Evolutionary conservation across 1,140 invertebrate genomes (phyloP), one percentile per base, ranked within the genome.

Genomic region (Telenomus remus): DNA sequence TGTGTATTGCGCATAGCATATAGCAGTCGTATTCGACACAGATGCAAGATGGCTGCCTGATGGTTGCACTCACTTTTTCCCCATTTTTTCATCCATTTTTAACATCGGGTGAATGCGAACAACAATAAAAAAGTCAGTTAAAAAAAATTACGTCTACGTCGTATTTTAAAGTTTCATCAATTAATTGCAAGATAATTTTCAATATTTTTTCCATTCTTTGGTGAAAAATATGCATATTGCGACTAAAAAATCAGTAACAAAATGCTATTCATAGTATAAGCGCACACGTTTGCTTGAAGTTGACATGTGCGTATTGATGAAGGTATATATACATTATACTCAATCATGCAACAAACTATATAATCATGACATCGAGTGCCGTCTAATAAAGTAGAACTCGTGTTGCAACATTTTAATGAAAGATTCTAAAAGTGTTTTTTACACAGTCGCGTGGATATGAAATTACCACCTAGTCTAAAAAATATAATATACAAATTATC

Each of bases 41-140:
- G 73, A 55, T 14, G 60, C 80, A 83, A 83, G 79, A 83, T 83
- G 81, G 81, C 81, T 79, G 81, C 73, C 64, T 48, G 16, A 51
- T 39, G 54, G 48, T 72, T 60, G 44, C 47, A 8, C 7, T 19
- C 37, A 44, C 35, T 27, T n/a, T 50, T 44, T 27, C 6, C 6
- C 10, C 34, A 12, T 14, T 46, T 10, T 49, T 19, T 27, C 48
- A 50, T 27, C 6, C 9, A 4, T 34, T 35, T 50, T 34, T 34
- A 12, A 8, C 7, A n/a, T n/a, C n/a, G n/a, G n/a, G n/a, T 46
- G 7, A n/a, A 14, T 2, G 14, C 13, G 1, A 14, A 14, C 43
- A 46, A 13, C 43, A 27, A 27, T 6, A 27, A 27, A 27, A 27
- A 27, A 6, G 19, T 27, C n/a, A n/a, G n/a, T n/a, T n/a, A n/a